A percentile compares a stretch with the other conserved stretches of the same genome.
Evolutionary conservation across 64 coral and sea anemone species (phyloP).

Genomic region (Stylophora pistillata): DNA sequence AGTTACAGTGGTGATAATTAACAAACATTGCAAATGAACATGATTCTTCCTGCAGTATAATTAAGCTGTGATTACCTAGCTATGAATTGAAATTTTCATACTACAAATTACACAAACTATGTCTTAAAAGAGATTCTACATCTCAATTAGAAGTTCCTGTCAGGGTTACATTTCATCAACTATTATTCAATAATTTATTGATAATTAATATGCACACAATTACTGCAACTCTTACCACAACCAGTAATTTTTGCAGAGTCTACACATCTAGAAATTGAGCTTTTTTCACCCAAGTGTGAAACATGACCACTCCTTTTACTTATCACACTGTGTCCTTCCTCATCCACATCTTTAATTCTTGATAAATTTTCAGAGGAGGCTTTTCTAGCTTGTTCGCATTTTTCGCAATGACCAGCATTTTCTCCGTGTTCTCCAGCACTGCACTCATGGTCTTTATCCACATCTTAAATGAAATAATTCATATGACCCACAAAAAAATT

Average conservation of each 20-base stretch:
- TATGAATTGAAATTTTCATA: too few relatives aligned
- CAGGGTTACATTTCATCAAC: too few relatives aligned
- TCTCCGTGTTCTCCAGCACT: not conserved
- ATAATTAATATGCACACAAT: not conserved
- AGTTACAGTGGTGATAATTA: too few relatives aligned
- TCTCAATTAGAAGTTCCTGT: too few relatives aligned
- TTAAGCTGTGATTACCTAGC: too few relatives aligned
- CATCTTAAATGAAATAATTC: not conserved
- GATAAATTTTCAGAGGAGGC: not conserved
- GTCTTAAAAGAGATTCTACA: too few relatives aligned
- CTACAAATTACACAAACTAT: too few relatives aligned
- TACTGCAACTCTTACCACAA: not conserved
- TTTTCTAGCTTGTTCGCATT: constrained; percentile 19
- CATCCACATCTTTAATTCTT: not conserved
- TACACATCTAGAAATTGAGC: not conserved
- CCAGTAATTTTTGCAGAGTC: constrained; percentile 15
- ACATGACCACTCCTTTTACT: not conserved
- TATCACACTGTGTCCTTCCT: not conserved
- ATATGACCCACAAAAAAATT: too few relatives aligned
- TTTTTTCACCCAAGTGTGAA: not conserved
- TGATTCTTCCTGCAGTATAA: too few relatives aligned
- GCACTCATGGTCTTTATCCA: not conserved
- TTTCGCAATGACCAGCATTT: not conserved
- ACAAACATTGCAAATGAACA: too few relatives aligned
- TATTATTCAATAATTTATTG: too few relatives aligned